These are phyloP conservation scores for Ageneiosus marmoratus DNA, from an alignment of 2,113 vertebrate species.

Conservation along the genomic window DNA sequence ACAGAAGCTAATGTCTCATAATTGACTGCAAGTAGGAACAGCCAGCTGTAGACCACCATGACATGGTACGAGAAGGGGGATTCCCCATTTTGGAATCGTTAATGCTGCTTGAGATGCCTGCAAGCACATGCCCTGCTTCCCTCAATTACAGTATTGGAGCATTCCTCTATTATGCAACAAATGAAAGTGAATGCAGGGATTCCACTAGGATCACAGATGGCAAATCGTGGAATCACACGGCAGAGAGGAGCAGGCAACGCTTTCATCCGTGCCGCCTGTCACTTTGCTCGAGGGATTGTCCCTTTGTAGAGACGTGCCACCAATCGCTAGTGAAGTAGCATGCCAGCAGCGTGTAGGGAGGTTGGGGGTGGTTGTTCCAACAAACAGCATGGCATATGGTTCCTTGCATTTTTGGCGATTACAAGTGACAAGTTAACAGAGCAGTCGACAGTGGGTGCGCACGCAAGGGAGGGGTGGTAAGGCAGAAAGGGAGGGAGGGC, in stretches of 20 bases:
- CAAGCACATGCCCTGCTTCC: conserved; percentile 40
- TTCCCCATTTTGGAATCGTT: conserved; percentile 15
- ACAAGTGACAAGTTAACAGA: conserved; percentile 82
- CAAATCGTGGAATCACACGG: conserved; percentile 43
- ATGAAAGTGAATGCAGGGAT: conserved; percentile 63
- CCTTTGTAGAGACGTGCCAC: conserved; percentile 45
- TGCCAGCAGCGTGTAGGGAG: conserved; percentile 48
- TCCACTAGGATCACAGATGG: conserved; percentile 47
- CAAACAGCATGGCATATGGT: conserved; percentile 84
- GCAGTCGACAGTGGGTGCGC: conserved; percentile 68
- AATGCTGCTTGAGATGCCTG: conserved; percentile 46
- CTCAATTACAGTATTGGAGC: conserved; percentile 25
- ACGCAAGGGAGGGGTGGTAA: conserved; percentile 57
- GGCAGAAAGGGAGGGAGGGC: conserved; percentile 54
- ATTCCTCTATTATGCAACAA: conserved; percentile 62
- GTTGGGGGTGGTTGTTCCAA: conserved; percentile 72
- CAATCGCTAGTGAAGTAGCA: conserved; percentile 40
- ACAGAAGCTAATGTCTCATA: conserved; percentile 8
- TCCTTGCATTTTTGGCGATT: conserved; percentile 80
- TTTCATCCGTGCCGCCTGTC: conserved; percentile 66
- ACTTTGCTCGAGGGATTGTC: conserved; percentile 44
- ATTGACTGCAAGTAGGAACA: not conserved
- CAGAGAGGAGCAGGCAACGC: conserved; percentile 47
- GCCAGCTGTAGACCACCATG: not conserved
- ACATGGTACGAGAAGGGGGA: not conserved